phyloP scores from a whole-genome alignment of 2,113 vertebrate genomes.

The Lamprologus ornatipinnis region DNA sequence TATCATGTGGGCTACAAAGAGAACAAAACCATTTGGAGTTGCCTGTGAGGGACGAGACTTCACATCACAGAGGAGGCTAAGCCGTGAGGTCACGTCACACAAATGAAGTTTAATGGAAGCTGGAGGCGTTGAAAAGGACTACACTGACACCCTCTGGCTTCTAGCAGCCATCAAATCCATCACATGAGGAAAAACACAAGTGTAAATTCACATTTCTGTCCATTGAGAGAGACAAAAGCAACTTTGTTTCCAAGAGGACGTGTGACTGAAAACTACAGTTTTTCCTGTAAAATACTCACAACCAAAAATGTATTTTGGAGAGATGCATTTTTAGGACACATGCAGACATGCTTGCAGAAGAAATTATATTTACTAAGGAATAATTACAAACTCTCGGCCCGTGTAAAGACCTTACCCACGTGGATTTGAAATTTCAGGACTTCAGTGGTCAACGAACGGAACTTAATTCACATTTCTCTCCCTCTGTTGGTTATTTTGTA shows the following conservation, averaged over 20 bases:
- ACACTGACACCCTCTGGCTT: slow-evolving; percentile 57
- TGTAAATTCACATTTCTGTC: neutral
- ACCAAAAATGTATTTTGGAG: neutral
- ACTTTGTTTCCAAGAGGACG: neutral
- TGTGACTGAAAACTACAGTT: neutral
- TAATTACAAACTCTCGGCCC: neutral
- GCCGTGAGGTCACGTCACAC: slow-evolving; percentile 53
- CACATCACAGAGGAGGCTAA: slow-evolving; percentile 54
- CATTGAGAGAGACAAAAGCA: neutral
- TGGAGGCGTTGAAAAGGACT: neutral
- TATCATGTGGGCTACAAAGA: slow-evolving; percentile 68
- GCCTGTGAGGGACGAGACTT: slow-evolving; percentile 26
- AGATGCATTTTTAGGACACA: neutral
- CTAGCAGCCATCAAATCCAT: neutral
- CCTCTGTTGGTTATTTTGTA: neutral
- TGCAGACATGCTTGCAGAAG: neutral
- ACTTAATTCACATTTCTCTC: neutral
- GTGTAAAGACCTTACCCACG: neutral
- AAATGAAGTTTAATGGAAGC: neutral
- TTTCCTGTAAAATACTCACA: neutral
- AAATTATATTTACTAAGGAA: neutral
- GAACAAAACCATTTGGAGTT: slow-evolving; percentile 70
- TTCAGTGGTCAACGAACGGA: neutral
- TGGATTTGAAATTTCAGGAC: neutral
- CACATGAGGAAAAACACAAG: neutral